phyloP scores from a whole-genome alignment of 35 echinoderm and acorn worm genomes.

The Heliocidaris erythrogramma region DNA sequence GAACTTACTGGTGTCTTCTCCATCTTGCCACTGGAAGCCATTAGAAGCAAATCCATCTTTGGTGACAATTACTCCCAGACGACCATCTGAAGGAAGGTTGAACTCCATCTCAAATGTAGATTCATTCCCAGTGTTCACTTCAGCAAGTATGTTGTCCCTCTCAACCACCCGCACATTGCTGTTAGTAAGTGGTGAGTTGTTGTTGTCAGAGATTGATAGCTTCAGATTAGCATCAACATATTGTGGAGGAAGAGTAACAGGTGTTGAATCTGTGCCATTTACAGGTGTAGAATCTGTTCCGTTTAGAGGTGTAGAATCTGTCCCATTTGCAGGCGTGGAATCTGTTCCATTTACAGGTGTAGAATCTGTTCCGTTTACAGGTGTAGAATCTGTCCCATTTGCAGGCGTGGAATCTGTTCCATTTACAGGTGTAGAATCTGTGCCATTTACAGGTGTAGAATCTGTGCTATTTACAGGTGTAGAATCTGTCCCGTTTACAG shows the following conservation, averaged over 20 bases:
- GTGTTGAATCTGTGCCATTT: too few species aligned
- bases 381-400: too few species aligned
- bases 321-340: too few species aligned
- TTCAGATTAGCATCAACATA: not conserved
- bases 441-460: too few species aligned
- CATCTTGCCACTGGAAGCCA: conserved; percentile 23
- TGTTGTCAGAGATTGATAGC: not conserved
- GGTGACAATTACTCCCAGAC: not conserved
- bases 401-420: too few species aligned
- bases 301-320: too few species aligned
- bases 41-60: not conserved
- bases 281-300: too few species aligned
- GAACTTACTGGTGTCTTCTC: conserved; percentile 22
- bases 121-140: not conserved
- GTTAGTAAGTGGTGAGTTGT: not conserved
- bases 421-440: too few species aligned
- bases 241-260: not conserved
- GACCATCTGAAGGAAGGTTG: not conserved
- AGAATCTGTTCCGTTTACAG: too few species aligned
- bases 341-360: too few species aligned
- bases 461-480: too few species aligned
- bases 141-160: not conserved
- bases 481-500: not conserved
- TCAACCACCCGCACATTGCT: not conserved
- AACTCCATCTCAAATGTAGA: not conserved